phyloP scores from a whole-genome alignment of 2,113 vertebrate species.

The Peromyscus leucopus region DNA sequence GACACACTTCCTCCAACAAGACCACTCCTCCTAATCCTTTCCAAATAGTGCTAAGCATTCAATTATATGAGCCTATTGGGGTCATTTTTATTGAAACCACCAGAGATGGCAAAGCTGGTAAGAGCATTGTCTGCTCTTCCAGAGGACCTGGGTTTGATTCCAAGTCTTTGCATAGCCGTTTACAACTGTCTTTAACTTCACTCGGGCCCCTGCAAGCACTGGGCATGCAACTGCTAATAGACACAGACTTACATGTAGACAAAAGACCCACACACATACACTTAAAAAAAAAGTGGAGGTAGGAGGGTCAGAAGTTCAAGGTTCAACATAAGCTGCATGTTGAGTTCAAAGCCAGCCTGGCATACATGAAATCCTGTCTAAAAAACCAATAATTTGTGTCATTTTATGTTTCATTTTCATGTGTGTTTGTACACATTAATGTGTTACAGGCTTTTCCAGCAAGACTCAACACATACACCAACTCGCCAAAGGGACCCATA shows the following conservation, averaged over 20 bases:
- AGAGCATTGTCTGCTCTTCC: not conserved
- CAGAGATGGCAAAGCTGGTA: not conserved
- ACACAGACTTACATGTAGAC: not conserved
- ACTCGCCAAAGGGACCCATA: not conserved
- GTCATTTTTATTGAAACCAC: not conserved
- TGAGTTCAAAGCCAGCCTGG: not conserved
- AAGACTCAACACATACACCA: not conserved
- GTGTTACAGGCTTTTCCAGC: not conserved
- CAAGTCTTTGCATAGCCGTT: not conserved
- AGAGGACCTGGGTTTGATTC: not conserved
- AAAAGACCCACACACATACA: not conserved
- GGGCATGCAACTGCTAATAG: not conserved
- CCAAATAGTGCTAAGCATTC: not conserved
- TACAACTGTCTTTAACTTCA: not conserved
- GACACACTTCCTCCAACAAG: not conserved
- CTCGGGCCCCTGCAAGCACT: not conserved
- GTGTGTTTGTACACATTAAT: not conserved
- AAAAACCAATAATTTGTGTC: not conserved
- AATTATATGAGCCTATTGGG: not conserved
- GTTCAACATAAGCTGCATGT: no score
- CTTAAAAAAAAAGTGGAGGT: not conserved
- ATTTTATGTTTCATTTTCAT: not conserved
- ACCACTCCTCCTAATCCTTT: not conserved
- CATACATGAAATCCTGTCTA: not conserved
- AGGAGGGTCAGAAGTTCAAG: not conserved